Evolutionary conservation across 1,140 invertebrate genomes (phyloP).

Genomic region (Probaryconus sp.): DNA sequence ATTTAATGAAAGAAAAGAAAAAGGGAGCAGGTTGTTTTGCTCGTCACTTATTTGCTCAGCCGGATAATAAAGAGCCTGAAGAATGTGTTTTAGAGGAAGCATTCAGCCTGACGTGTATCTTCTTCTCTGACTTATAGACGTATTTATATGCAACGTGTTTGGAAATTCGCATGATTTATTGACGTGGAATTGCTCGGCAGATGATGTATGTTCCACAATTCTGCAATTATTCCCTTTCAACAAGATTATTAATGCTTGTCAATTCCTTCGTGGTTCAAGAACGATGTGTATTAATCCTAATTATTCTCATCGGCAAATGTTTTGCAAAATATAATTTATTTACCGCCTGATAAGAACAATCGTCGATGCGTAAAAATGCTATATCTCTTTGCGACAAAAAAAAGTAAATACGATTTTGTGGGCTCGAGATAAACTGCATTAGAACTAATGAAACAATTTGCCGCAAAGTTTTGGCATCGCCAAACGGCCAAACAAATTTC

Average conservation of each 20-base stretch:
- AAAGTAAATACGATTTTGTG: no score
- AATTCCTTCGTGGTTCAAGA: slow-evolving; percentile 8
- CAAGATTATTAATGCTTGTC: slow-evolving; percentile 22
- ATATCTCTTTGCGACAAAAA: no score
- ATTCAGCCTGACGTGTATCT: slow-evolving; percentile 23
- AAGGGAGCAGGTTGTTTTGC: slow-evolving; percentile 18
- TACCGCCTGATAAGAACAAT: no score
- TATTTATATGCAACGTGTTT: slow-evolving; percentile 14
- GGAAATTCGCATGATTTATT: slow-evolving; percentile 29
- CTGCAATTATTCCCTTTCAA: slow-evolving; percentile 11
- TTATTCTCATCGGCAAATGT: no score
- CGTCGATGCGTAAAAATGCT: no score
- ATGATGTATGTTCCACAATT: slow-evolving; percentile 24
- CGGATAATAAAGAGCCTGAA: slow-evolving; percentile 13
- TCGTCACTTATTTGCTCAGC: slow-evolving; percentile 37
- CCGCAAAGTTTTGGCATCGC: no score
- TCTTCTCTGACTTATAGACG: slow-evolving; percentile 36
- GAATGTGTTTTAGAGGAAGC: slow-evolving; percentile 25
- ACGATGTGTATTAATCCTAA: background rate
- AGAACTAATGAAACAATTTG: no score
- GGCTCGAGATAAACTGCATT: no score
- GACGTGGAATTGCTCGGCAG: slow-evolving; percentile 21
- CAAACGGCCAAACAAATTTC: no score
- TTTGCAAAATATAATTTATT: no score
- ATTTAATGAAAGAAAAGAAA: background rate